Evolutionary conservation across 2,797 vertebrate species (phyloP).

Genomic region (Malurus splendens): DNA sequence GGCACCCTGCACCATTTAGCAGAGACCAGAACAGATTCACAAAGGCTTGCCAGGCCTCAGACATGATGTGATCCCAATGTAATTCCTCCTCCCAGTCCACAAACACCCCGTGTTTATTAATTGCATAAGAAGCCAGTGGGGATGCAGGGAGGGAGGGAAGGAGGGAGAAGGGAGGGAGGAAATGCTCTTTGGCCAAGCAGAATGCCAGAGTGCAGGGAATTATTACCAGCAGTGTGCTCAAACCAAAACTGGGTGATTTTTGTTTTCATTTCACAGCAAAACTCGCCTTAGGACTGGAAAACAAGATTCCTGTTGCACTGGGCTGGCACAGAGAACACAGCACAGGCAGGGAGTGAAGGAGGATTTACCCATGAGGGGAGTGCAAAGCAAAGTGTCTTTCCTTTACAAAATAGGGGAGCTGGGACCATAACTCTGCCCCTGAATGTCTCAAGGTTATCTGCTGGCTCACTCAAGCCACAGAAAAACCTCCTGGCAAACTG

Average conservation of each 20-base stretch:
- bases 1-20: neutral
- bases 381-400: neutral
- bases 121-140: conserved; percentile 8
- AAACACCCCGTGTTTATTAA: conserved; percentile 41
- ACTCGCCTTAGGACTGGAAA: conserved; percentile 21
- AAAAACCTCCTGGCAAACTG: neutral
- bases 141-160: neutral
- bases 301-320: neutral
- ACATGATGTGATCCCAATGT: conserved; percentile 36
- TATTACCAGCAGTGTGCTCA: conserved; percentile 6
- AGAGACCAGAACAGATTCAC: conserved; percentile 8
- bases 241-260: neutral
- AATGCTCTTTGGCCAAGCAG: conserved; percentile 34
- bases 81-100: conserved; percentile 44
- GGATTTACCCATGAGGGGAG: neutral
- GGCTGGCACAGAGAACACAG: neutral
- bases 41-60: conserved; percentile 19
- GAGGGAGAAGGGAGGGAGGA: neutral
- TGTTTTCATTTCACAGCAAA: neutral
- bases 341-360: neutral
- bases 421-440: neutral
- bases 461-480: neutral
- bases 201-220: conserved; percentile 3
- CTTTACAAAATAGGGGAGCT: neutral
- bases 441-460: neutral